Base-by-base conservation (phyloP, 1,140 invertebrate genomes). In the Spodoptera frugiperda region DNA sequence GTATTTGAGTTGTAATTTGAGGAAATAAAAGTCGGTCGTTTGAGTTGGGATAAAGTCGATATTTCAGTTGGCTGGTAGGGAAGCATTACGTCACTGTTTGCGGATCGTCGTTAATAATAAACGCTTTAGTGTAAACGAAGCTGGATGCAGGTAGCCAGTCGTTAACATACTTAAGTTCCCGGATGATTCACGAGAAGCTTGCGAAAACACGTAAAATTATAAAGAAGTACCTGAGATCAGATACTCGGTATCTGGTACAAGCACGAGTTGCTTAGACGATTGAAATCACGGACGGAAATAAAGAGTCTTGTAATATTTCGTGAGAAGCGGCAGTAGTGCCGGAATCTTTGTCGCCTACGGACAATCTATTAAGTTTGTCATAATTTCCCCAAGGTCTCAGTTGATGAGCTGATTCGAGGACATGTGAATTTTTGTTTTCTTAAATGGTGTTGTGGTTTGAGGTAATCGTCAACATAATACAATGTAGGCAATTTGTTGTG, bases 141-240 rank as follows among this genome's bases (percentile, higher is more conserved):
- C 57, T 48, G 57, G 8, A 65, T 75, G 48, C 57, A 75, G 48
- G 59, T 75, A 65, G 55, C 10, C 12, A 21, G 46, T 33, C 59
- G 72, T 65, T 65, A 75, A 75, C 72, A 75, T 25, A 75, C 59
- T 75, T 75, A 75, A n/a, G 46, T 49, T 61, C 17, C 39, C 5
- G 46, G 9, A 55, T 73, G 72, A 75, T 53, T 75, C 72, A 75
- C n/a, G 59, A 51, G 46, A 75, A 39, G n/a, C 21, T 75, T 75
- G 72, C 33, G 55, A 46, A 73, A 73, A 73, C 68, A 72, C 46
- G 71, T 73, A 33, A 55, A 73, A 73, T 61, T 73, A 55, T 73
- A 39, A 39, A 39, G 33, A 39, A 39, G n/a, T 73, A 61, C 10
- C 54, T 44, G 54, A 55, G 70, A 59, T 30, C 12, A 33, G 9